These are phyloP conservation scores for Entelurus aequoreus DNA, from an alignment of 2,113 vertebrate species.

Conservation along the genomic window DNA sequence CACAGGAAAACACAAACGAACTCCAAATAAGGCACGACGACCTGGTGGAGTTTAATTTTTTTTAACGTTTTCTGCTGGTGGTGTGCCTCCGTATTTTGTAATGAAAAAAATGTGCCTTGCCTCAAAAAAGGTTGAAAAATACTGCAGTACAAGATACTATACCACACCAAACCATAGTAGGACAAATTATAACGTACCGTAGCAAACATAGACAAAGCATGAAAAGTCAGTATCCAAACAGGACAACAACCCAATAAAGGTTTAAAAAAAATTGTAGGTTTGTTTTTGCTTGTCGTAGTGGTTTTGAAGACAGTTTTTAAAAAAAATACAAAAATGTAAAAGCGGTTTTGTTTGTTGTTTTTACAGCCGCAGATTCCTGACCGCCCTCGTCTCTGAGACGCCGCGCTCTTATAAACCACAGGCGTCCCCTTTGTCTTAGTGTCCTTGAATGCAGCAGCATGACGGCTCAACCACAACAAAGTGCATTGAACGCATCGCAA, in stretches of 20 bases:
- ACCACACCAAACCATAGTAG: no score
- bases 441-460: conserved; percentile 22
- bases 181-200: background rate
- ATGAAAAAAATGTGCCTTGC: no score
- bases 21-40: no score
- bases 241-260: background rate
- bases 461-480: conserved; percentile 8
- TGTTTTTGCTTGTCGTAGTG: conserved; percentile 34
- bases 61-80: no score
- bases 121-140: no score
- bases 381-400: conserved; percentile 41
- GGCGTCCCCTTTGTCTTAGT: conserved; percentile 35
- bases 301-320: conserved; percentile 35
- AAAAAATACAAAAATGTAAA: conserved; percentile 30
- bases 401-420: conserved; percentile 26
- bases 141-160: no score
- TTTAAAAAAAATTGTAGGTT: conserved; percentile 5
- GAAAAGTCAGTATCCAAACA: background rate
- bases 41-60: no score
- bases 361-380: conserved; percentile 42
- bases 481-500: background rate
- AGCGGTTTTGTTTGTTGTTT: conserved; percentile 43
- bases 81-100: no score
- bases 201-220: background rate
- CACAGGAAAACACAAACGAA: no score